Base-by-base conservation (phyloP, 2,888 invertebrate genomes). In the Hoplodrina blanda region DNA sequence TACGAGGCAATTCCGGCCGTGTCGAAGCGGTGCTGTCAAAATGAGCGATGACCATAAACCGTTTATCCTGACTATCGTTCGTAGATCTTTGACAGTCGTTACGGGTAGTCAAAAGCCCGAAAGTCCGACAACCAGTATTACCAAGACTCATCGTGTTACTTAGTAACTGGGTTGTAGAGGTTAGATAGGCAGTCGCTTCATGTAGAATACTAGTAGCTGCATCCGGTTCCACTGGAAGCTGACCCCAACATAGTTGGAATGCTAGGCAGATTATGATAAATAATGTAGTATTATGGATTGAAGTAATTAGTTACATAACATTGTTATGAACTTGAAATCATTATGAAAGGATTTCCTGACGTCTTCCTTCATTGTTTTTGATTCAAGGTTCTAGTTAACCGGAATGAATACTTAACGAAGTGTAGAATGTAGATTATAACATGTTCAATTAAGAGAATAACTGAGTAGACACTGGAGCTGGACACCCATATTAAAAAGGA, bases 261-360 rank as follows among this genome's bases (percentile, higher is more conserved):
- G 11, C 44, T 10, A 15, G 15, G 4, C 44, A 37, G 37, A 8
- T 37, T 13, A 44, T 44, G 15, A 44, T 44, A 4, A 44, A 46
- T 46, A 17, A 46, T 46, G 46, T 46, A 69, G 1, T n/a, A n/a
- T 17, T 37, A 17, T 15, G 30, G 1, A 10, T 33, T 44, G 11
- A 52, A 25, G 20, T 74, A 75, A 50, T 19, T 64, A 37, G 13
- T 15, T n/a, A 64, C 55, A 66, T 57, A 67, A 57, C 17, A 50
- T 44, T 44, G 17, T 50, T 41, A 20, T 65, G 65, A 77, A 61
- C 73, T 81, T 83, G 81, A 73, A 68, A 61, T 68, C 33, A 11
- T 55, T 67, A 62, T 25, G 30, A 65, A 66, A 68, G 81, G 62
- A 83, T 83, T 56, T 81, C 81, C 83, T 68, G 25, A 8, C 10